Evolutionary conservation across 2,888 invertebrate genomes (phyloP).

Genomic region (Ptychoptera albimana): DNA sequence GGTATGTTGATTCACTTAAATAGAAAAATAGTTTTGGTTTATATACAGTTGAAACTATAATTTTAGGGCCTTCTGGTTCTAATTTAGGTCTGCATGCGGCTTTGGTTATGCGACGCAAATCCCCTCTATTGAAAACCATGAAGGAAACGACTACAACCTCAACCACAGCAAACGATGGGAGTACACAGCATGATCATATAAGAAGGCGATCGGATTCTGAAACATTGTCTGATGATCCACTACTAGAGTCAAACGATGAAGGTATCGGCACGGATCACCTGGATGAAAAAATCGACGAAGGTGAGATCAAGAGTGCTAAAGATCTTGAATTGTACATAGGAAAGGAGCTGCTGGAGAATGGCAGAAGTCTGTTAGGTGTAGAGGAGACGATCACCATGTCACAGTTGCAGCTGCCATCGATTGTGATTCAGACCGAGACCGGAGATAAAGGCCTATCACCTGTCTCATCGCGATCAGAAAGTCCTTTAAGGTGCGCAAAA

Average conservation of each 20-base stretch:
- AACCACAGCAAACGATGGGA: slow-evolving; percentile 10
- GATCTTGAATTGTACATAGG: slow-evolving; percentile 37
- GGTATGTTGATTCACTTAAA: slow-evolving; percentile 23
- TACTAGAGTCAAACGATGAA: slow-evolving; percentile 58
- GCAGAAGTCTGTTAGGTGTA: slow-evolving; percentile 36
- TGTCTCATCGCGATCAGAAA: slow-evolving; percentile 63
- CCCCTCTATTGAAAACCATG: slow-evolving; percentile 42
- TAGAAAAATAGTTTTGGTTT: slow-evolving; percentile 8
- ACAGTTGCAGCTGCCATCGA: slow-evolving; percentile 42
- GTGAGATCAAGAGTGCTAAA: slow-evolving; percentile 49
- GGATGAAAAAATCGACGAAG: slow-evolving; percentile 53
- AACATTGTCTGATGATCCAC: slow-evolving; percentile 53
- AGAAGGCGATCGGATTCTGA: slow-evolving; percentile 56
- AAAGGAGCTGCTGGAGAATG: slow-evolving; percentile 26
- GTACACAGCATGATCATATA: slow-evolving; percentile 11
- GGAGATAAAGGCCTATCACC: slow-evolving; percentile 47
- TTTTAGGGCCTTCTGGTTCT: slow-evolving; percentile 15
- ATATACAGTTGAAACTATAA: not conserved
- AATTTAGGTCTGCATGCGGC: slow-evolving; percentile 18
- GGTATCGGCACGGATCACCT: slow-evolving; percentile 59
- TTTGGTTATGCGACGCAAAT: slow-evolving; percentile 39
- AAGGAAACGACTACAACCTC: slow-evolving; percentile 27
- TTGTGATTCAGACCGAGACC: slow-evolving; percentile 39
- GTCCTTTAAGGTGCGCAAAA: slow-evolving; percentile 35
- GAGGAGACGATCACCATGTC: slow-evolving; percentile 32